These are phyloP conservation scores for Druon quercuslanigerum DNA, from an alignment of 1,140 invertebrate species.

Conservation along the genomic window DNA sequence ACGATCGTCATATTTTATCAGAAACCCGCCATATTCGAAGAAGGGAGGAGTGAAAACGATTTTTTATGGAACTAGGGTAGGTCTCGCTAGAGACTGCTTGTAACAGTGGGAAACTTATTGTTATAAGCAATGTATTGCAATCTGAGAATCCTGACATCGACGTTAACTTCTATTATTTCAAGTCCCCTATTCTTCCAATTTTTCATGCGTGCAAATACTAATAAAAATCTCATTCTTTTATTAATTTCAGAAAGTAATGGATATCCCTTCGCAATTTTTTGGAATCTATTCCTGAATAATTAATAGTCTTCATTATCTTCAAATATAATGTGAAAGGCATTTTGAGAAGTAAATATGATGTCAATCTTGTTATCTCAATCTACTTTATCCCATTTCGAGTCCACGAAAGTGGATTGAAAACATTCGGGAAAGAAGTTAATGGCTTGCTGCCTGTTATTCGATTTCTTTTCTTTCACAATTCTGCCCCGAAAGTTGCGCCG, in stretches of 20 bases:
- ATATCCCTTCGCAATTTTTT: no score
- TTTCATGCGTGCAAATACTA: no score
- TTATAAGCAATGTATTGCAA: conserved; percentile 7
- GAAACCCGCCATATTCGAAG: background rate
- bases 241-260: no score
- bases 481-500: conserved; percentile 14
- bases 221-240: no score
- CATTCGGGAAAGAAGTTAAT: conserved; percentile 32
- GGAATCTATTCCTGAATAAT: no score
- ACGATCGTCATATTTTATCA: conserved; percentile 10
- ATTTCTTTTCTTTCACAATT: conserved; percentile 30
- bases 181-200: no score
- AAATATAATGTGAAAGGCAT: conserved; percentile 16
- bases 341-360: background rate
- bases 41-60: background rate
- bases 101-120: conserved; percentile 8
- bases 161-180: background rate
- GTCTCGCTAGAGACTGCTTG: background rate
- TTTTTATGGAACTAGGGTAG: conserved; percentile 21
- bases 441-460: conserved; percentile 36
- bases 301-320: background rate
- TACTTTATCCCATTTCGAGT: conserved; percentile 30
- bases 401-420: conserved; percentile 37
- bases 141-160: background rate
- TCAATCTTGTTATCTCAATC: conserved; percentile 14